Base-by-base conservation (phyloP, 2,113 vertebrate genomes). In the Geococcyx californianus region DNA sequence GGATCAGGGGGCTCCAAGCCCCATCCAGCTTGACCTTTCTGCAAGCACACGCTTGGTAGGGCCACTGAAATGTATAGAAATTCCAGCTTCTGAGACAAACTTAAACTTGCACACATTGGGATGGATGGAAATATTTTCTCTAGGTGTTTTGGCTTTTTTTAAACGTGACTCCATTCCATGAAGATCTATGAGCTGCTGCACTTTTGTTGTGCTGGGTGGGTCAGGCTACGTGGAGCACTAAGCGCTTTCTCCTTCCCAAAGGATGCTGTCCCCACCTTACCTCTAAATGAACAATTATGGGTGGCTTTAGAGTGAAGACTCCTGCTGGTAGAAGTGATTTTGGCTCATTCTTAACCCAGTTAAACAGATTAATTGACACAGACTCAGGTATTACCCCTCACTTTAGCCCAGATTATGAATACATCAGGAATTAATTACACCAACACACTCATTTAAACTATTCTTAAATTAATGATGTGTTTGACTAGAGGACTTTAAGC, bases 381-480 rank as follows among this genome's bases (percentile, higher is more conserved):
- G 26, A 10, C 24, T 69, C 52, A 23, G 7, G 54, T 42, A 25
- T 60, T 34, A 36, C 11, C 33, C 13, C 36, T 62, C 51, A 14
- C 29, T 72, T 90, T 58, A 67, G 26, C 45, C 80, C 52, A 56
- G 54, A 18, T 51, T 72, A 33, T 63, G n/a, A 84, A 60, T 44
- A 63, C 34, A 28, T 45, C 24, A 63, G 54, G 73, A 81, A 87
- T 87, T 86, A 90, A 87, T 85, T 85, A 79, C 1, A 1, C 63
- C 75, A 69, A 28, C 20, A 16, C 25, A 21, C 26, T 84, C 42
- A 40, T 74, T 87, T 81, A 60, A 75, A 42, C 29, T 78, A 49
- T 52, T 87, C 68, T 66, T 77, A 79, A 89, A 77, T 90, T 85
- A 94, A 90, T 56, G 45, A 79, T 52, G 72, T 11, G 0, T 77